phyloP scores from a whole-genome alignment of 2,888 invertebrate species.

The Halocaridina rubra region DNA sequence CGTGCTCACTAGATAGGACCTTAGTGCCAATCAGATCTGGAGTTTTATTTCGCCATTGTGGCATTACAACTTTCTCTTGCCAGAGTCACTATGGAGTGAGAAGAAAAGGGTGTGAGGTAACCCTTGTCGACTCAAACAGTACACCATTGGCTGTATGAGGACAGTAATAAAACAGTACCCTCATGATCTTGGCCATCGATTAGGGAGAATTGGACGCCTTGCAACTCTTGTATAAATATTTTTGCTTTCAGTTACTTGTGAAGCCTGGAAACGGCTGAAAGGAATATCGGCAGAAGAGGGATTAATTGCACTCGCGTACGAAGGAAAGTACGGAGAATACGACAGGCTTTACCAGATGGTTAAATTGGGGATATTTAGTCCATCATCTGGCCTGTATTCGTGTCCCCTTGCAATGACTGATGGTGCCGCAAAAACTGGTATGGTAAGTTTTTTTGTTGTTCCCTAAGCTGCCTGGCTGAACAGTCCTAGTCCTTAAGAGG shows the following conservation, averaged over 20 bases:
- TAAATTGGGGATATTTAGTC: constrained; percentile 71
- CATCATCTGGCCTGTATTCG: constrained; percentile 72
- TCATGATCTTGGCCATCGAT: too few species aligned
- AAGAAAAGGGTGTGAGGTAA: too few species aligned
- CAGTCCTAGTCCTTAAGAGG: neutral
- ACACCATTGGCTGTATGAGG: too few species aligned
- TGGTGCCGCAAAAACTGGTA: constrained; percentile 72
- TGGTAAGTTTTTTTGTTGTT: constrained; percentile 66
- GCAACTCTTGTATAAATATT: too few species aligned
- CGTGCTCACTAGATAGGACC: too few species aligned
- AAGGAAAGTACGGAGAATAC: constrained; percentile 68
- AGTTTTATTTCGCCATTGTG: too few species aligned
- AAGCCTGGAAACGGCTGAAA: constrained; percentile 72
- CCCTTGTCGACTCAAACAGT: too few species aligned
- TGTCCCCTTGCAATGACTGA: constrained; percentile 75
- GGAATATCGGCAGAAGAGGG: constrained; percentile 72
- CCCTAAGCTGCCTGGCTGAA: too few species aligned
- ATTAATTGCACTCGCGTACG: constrained; percentile 71
- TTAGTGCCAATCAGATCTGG: neutral
- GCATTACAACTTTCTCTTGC: too few species aligned
- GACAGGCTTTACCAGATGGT: constrained; percentile 71
- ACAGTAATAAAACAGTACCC: too few species aligned
- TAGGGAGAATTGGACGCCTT: too few species aligned
- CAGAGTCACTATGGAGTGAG: too few species aligned
- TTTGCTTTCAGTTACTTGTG: constrained; percentile 68